Base-by-base conservation (phyloP, 2,113 vertebrate species). In the Tringa solitaria region DNA sequence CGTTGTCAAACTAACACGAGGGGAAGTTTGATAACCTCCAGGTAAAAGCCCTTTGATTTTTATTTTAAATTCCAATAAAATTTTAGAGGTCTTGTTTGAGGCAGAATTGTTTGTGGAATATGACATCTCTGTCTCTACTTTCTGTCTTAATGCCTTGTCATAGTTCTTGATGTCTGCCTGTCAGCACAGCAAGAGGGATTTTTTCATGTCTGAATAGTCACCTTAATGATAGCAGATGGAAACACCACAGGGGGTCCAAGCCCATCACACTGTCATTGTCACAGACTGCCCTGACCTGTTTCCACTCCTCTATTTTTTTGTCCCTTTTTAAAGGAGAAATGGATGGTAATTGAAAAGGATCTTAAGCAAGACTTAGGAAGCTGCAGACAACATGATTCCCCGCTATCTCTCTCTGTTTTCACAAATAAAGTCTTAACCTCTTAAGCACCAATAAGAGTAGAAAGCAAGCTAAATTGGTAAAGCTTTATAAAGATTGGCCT, bases 201-300 rank as follows among this genome's bases (percentile, higher is more conserved):
- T 98, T 97, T 99, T 99, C 98, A 99, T 99, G 99, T 99, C 98
- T 99, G 98, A 99, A 94, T 99, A 98, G 98, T 98, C 98, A 98
- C 98, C 98, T 99, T 99, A 99, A 99, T 99, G 99, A 99, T 98
- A 98, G 98, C 99, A 99, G 99, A 99, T 99, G 99, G 99, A 98
- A 98, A 98, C 98, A 77, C 99, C 90, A 77, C 97, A 61, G 98
- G 99, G 98, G 98, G 98, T 94, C 97, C 96, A 90, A 97, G 98
- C 98, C 98, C 98, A 98, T 98, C 98, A 98, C 98, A 98, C 98
- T 98, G 98, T 98, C 98, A 98, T 98, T 98, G 98, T 98, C 98
- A 95, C 97, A 95, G 93, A 77, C 98, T 98, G 98, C 98, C 98
- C 98, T 98, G 99, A 99, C 99, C 99, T 94, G 98, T 95, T 98